phyloP scores from a whole-genome alignment of 2,888 invertebrate species.

The Petrolisthes manimaculis region DNA sequence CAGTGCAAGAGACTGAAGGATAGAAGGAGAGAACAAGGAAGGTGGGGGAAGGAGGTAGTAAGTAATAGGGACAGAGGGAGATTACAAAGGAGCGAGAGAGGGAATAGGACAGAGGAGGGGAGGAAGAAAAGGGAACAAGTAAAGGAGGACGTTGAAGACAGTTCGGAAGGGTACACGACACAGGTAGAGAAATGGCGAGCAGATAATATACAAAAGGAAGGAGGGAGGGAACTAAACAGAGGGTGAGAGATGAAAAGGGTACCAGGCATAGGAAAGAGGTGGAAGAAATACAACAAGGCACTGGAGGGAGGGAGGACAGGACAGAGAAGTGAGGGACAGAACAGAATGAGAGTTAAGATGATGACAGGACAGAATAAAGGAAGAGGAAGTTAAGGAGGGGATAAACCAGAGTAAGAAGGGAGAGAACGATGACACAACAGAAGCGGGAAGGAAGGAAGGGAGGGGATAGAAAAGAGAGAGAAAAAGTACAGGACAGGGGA shows the following conservation, averaged over 20 bases:
- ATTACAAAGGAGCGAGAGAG: not conserved
- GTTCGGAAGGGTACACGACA: not conserved
- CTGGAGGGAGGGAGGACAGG: not conserved
- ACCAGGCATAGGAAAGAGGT: not conserved
- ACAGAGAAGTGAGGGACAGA: constrained; percentile 17
- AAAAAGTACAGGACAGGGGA: not conserved
- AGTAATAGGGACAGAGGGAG: constrained; percentile 23
- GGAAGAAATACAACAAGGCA: not conserved
- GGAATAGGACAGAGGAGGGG: too few relatives aligned
- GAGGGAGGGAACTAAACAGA: not conserved
- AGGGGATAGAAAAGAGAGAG: not conserved
- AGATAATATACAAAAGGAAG: not conserved
- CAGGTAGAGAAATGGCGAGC: not conserved
- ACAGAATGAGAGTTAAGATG: not conserved
- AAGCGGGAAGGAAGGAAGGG: not conserved
- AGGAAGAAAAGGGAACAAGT: constrained; percentile 7
- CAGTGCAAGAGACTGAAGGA: not conserved
- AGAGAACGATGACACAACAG: not conserved
- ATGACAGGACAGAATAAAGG: not conserved
- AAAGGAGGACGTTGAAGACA: not conserved
- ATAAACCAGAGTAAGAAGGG: not conserved
- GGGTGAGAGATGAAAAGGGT: not conserved
- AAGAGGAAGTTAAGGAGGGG: not conserved
- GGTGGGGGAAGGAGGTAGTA: not conserved
- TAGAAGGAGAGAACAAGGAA: not conserved